A percentile compares a stretch with the other conserved stretches of the same genome.
Evolutionary conservation across 1,140 invertebrate species (phyloP).

Genomic region (Zaprionus inermis): DNA sequence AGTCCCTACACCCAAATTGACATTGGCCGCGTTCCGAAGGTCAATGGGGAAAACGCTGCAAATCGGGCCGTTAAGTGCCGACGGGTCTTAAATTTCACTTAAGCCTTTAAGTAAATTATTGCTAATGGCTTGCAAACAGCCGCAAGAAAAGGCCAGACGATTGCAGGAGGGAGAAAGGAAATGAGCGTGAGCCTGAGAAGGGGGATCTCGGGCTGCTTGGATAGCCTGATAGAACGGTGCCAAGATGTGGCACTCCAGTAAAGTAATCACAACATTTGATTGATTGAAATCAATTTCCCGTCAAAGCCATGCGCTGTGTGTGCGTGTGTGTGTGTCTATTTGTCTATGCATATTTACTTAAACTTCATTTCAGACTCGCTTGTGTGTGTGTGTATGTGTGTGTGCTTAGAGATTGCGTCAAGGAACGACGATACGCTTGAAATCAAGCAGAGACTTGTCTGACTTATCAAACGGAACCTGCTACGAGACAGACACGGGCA

Average conservation of each 20-base stretch:
- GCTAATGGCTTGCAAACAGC: slow-evolving; percentile 70
- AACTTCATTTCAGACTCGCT: slow-evolving; percentile 54
- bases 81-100: slow-evolving; percentile 58
- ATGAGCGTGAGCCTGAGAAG: neutral
- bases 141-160: slow-evolving; percentile 36
- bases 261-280: slow-evolving; percentile 83
- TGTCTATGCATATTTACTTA: slow-evolving; percentile 70
- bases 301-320: slow-evolving; percentile 63
- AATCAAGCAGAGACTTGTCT: slow-evolving; percentile 47
- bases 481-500: slow-evolving; percentile 53
- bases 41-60: slow-evolving; percentile 21
- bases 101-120: slow-evolving; percentile 80
- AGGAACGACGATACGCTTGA: slow-evolving; percentile 70
- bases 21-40: slow-evolving; percentile 5
- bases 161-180: slow-evolving; percentile 4
- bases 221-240: slow-evolving; percentile 28
- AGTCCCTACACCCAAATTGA: neutral
- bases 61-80: slow-evolving; percentile 40
- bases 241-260: slow-evolving; percentile 62
- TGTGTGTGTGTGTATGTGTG: slow-evolving; percentile 17
- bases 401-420: slow-evolving; percentile 36
- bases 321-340: slow-evolving; percentile 25
- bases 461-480: slow-evolving; percentile 28
- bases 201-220: neutral
- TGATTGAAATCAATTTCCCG: slow-evolving; percentile 82